Evolutionary conservation across 2,113 vertebrate species (phyloP).

Genomic region (Pluvialis apricaria): DNA sequence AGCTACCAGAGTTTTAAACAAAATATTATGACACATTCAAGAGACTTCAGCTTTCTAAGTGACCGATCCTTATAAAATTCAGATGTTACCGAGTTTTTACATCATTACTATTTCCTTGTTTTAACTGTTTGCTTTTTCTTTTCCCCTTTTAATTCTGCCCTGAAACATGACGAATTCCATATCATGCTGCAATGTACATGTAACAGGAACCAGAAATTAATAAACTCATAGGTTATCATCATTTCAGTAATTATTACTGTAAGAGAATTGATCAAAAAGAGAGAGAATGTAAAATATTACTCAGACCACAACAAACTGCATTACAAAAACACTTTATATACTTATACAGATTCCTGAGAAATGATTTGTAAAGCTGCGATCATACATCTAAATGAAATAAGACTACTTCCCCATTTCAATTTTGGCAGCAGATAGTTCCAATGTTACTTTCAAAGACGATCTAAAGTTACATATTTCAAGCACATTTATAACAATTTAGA

Average conservation of each 20-base stretch:
- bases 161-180: not conserved
- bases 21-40: not conserved
- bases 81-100: not conserved
- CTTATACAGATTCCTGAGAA: not conserved
- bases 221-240: not conserved
- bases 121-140: not conserved
- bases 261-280: not conserved
- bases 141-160: not conserved
- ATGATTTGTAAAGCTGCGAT: not conserved
- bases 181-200: not conserved
- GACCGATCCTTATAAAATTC: not conserved
- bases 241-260: not conserved
- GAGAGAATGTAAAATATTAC: not conserved
- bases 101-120: not conserved
- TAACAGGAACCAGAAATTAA: not conserved
- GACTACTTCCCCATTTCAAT: not conserved
- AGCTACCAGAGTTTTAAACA: not conserved
- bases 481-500: not conserved
- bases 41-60: not conserved
- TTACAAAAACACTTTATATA: not conserved
- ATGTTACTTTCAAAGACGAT: not conserved
- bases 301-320: not conserved
- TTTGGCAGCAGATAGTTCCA: not conserved
- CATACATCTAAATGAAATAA: not conserved
- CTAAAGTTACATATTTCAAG: not conserved